Evolutionary conservation across 2,797 vertebrate species (phyloP).

Genomic region (Tragelaphus oryx): DNA sequence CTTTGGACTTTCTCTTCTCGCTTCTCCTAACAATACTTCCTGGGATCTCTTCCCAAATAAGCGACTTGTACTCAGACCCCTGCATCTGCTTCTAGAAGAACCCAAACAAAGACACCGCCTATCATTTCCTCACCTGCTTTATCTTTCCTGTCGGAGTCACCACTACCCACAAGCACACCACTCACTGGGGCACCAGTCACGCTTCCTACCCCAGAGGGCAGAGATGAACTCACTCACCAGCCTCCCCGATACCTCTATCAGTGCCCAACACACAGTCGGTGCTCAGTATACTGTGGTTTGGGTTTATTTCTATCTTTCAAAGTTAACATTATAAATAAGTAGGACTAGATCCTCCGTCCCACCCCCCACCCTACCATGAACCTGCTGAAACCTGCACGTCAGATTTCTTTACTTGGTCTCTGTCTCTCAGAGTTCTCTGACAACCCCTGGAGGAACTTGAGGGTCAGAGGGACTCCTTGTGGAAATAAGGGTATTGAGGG

Average conservation of each 20-base stretch:
- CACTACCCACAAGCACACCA: neutral
- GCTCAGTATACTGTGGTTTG: neutral
- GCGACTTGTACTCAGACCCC: neutral
- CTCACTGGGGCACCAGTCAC: neutral
- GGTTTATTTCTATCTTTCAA: neutral
- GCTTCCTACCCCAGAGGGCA: neutral
- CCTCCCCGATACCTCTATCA: rapidly evolving
- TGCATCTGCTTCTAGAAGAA: neutral
- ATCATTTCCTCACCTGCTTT: neutral
- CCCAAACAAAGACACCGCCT: neutral
- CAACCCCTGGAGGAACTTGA: neutral
- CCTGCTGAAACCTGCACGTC: neutral
- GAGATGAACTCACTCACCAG: neutral
- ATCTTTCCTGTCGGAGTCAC: neutral
- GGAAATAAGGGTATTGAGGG: neutral
- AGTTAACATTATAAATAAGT: neutral
- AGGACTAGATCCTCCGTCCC: neutral
- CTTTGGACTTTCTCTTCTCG: neutral
- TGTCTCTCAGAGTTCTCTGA: neutral
- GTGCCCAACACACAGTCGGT: neutral
- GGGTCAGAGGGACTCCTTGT: neutral
- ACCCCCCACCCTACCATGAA: neutral
- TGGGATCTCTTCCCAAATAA: neutral
- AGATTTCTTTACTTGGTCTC: neutral
- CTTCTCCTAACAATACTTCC: neutral